A percentile compares a stretch with the other conserved stretches of the same genome.
phyloP scores from a whole-genome alignment of 2,113 vertebrate genomes.

The Corythaeola cristata region DNA sequence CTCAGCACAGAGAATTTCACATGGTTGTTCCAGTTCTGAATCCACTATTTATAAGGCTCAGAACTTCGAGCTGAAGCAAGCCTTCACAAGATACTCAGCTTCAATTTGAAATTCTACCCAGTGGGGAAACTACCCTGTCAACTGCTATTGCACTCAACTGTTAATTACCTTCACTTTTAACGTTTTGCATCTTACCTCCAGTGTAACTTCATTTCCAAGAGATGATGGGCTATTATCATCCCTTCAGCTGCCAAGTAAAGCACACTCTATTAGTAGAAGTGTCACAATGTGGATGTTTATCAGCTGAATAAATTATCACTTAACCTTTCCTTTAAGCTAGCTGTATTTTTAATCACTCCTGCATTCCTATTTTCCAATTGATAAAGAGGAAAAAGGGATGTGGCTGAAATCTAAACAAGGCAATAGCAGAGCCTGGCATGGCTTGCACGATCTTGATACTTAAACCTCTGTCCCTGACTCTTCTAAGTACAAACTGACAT shows the following conservation, averaged over 20 bases:
- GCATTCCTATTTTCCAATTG: neutral
- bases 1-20: neutral
- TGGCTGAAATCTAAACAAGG: neutral
- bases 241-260: slow-evolving; percentile 1
- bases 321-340: neutral
- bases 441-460: neutral
- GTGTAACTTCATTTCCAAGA: slow-evolving; percentile 3
- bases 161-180: neutral
- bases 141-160: neutral
- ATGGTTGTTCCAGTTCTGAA: neutral
- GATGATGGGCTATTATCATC: neutral
- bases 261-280: neutral
- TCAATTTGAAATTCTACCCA: neutral
- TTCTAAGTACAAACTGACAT: neutral
- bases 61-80: neutral
- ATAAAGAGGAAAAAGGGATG: neutral
- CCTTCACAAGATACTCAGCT: neutral
- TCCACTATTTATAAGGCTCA: neutral
- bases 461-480: neutral
- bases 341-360: neutral
- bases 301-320: slow-evolving; percentile 13
- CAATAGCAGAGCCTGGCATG: neutral
- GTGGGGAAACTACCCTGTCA: neutral
- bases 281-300: slow-evolving; percentile 11
- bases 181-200: neutral